phyloP scores from a whole-genome alignment of 2,113 vertebrate species.

The Mobula birostris region DNA sequence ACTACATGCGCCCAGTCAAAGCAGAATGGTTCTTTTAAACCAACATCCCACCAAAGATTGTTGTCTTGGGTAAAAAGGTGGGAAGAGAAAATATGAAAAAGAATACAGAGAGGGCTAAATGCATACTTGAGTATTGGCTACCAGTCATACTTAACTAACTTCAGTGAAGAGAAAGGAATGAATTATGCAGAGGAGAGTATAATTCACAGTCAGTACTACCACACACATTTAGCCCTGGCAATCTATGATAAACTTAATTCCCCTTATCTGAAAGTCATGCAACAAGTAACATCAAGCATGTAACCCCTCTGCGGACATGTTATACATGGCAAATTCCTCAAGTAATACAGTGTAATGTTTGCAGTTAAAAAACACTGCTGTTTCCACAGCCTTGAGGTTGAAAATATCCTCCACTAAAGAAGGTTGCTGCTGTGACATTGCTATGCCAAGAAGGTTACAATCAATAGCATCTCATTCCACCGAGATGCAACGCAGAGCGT shows the following conservation, averaged over 20 bases:
- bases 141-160: too few relatives aligned
- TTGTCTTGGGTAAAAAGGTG: neutral
- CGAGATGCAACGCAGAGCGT: too few relatives aligned
- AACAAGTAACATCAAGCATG: neutral
- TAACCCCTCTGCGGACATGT: neutral
- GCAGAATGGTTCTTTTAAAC: neutral
- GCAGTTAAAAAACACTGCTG: neutral
- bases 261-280: neutral
- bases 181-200: too few relatives aligned
- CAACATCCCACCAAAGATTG: neutral
- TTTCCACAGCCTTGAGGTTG: neutral
- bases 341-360: neutral
- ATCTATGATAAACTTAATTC: too few relatives aligned
- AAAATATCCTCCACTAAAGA: neutral
- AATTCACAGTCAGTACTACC: too few relatives aligned
- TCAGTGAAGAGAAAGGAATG: too few relatives aligned
- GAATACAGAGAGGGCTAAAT: neutral
- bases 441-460: neutral
- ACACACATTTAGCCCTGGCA: too few relatives aligned
- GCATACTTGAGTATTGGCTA: too few relatives aligned
- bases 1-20: neutral
- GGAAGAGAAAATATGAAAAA: neutral
- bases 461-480: neutral
- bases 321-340: neutral
- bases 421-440: neutral